Conservation (phyloP, 2,888 invertebrate species). For the Cylindroiulus punctatus region DNA sequence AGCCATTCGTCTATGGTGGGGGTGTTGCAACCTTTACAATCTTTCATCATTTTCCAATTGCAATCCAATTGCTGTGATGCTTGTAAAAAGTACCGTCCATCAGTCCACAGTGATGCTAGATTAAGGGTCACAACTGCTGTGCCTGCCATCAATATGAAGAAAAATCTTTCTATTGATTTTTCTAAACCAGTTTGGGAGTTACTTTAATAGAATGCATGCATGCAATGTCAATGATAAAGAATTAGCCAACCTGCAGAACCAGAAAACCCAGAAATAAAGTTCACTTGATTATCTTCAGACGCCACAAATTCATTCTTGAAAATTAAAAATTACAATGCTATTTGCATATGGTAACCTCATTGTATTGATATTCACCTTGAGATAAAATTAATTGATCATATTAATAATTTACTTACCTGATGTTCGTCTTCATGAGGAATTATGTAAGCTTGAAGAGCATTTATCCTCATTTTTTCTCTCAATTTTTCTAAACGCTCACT, state of each 20-base stretch:
- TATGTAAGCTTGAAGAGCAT: constrained; percentile 80
- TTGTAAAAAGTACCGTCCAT: constrained; percentile 84
- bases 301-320: constrained; percentile 90
- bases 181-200: neutral
- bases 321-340: constrained; percentile 59
- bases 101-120: constrained; percentile 85
- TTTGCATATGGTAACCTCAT: neutral
- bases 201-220: neutral
- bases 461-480: constrained; percentile 66
- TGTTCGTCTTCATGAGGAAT: constrained; percentile 86
- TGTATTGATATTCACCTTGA: neutral
- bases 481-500: constrained; percentile 15
- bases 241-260: constrained; percentile 77
- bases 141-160: constrained; percentile 65
- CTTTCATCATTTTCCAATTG: constrained; percentile 46
- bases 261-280: constrained; percentile 87
- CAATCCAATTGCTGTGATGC: constrained; percentile 33
- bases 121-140: constrained; percentile 84
- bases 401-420: constrained; percentile 68
- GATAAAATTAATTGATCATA: too few relatives aligned
- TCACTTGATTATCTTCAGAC: constrained; percentile 82
- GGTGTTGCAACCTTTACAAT: neutral
- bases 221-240: neutral
- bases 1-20: constrained; percentile 8
- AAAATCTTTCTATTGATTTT: neutral